These are phyloP conservation scores for Trachelipus rathkii DNA, from an alignment of 1,140 invertebrate genomes.

Conservation along the genomic window DNA sequence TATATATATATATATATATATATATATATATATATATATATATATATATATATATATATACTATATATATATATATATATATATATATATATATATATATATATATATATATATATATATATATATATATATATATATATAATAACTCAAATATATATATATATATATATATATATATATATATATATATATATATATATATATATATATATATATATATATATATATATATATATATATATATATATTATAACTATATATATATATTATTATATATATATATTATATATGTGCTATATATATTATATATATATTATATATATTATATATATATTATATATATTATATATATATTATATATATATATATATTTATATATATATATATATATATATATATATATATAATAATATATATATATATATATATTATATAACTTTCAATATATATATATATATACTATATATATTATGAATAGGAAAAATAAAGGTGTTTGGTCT, in stretches of 20 bases:
- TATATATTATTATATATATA: conserved; percentile 15
- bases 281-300: conserved; percentile 3
- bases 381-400: neutral
- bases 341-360: neutral
- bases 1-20: conserved; percentile 13
- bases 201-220: neutral
- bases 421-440: neutral
- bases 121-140: neutral
- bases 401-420: neutral
- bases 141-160: conserved; percentile 10
- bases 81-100: conserved; percentile 15
- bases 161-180: neutral
- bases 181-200: neutral
- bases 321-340: neutral
- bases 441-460: conserved; percentile 5
- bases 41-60: conserved; percentile 11
- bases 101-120: conserved; percentile 15
- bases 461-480: conserved; percentile 1
- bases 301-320: conserved; percentile 9
- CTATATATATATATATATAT: conserved; percentile 15
- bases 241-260: conserved; percentile 2
- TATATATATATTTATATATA: neutral
- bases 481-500: neutral
- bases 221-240: conserved; percentile 1
- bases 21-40: conserved; percentile 12